Evolutionary conservation across 2,113 vertebrate species (phyloP), one percentile per base, ranked within the genome.

Genomic region (Scolopax mira): DNA sequence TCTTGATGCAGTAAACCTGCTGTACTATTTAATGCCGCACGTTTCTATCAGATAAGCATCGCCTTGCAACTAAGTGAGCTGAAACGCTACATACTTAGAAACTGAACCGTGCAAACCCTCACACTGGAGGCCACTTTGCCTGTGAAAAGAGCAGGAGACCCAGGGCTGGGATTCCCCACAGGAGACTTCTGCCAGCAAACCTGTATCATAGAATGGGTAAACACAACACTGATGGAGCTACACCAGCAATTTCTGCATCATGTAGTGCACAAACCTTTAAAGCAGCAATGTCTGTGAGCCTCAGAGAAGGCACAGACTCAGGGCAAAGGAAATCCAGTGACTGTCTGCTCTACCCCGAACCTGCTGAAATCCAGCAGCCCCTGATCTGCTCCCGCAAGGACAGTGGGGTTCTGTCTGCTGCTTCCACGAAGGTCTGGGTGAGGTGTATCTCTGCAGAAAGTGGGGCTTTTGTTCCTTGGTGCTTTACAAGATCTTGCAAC

Each of bases 41-140:
- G 2, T 83, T 95, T 86, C 91, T 72, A 83, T 94, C 89, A 95
- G 96, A 97, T 97, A 97, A 95, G 85, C 72, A 87, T 97, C 33
- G 4, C 83, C 66, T 48, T 58, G 79, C 64, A 62, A 89, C 90
- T 90, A 85, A 93, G 87, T 84, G 91, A 96, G 92, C 83, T 81
- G 90, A 95, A 97, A 93, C 1, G 9, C 48, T 64, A 49, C 74
- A 58, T 89, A 58, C 71, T 93, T 95, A 87, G n/a, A 93, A 71
- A 90, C 2, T 94, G 92, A 96, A 85, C 83, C 70, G 35, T 51
- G 70, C 70, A 88, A 93, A 41, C 69, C 18, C 60, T 72, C 85
- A 55, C 39, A 51, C 27, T 72, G 65, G 51, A 85, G 85, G 58
- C 69, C 58, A 66, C 35, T 51, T 33, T 92, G 80, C 8, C 69